Conservation (phyloP, 2,113 vertebrate species). For the Ranitomeya variabilis region DNA sequence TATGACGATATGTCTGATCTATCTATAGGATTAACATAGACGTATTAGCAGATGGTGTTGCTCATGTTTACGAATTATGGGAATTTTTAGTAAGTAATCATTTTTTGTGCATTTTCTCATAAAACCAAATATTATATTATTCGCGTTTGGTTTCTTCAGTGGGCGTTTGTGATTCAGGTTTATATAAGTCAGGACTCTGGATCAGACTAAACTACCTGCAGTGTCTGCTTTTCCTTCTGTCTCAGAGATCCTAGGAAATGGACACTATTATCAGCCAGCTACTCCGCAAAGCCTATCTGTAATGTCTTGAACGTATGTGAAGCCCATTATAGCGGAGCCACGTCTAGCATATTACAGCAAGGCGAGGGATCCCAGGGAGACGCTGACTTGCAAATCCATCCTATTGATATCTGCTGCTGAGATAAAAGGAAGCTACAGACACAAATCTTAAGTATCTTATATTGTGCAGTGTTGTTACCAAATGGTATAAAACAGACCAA, state of each 20-base stretch:
- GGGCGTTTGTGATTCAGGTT: no score
- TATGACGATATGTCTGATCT: not conserved
- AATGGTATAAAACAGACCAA: not conserved
- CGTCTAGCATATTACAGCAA: not conserved
- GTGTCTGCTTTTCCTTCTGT: not conserved
- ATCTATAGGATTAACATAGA: not conserved
- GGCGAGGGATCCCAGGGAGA: not conserved
- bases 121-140: not conserved
- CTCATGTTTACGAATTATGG: not conserved
- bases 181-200: no score
- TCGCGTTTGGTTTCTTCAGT: not conserved
- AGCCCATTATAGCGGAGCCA: conserved; percentile 1
- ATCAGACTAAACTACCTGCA: not conserved
- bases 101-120: not conserved
- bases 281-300: not conserved
- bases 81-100: conserved; percentile 4
- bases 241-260: not conserved
- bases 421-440: not conserved
- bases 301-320: not conserved
- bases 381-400: not conserved
- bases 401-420: not conserved
- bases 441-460: not conserved
- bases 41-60: not conserved
- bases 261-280: not conserved
- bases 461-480: not conserved